Evolutionary conservation across 2,113 vertebrate species (phyloP), one percentile per base, ranked within the genome.

Genomic region (Pomatorhinus ruficollis): DNA sequence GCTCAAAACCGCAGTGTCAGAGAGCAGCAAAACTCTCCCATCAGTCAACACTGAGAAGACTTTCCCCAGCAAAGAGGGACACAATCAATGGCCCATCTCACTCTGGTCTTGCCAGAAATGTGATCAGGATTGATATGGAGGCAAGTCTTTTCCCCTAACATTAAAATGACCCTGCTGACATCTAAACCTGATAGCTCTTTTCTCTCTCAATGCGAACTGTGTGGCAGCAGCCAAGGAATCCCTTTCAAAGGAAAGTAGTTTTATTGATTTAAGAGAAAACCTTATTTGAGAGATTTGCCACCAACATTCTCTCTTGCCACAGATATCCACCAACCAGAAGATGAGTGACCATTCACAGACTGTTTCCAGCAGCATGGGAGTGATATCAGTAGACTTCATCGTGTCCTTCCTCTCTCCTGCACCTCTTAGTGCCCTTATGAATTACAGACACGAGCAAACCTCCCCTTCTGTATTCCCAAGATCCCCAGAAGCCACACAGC

Each of bases 221-320:
- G 40, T 27, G 10, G 52, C 80, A 91, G 59, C 60, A 93, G 63
- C 33, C 39, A 54, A 82, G 39, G 64, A 91, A 84, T 19, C 23
- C 33, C 47, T 84, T 87, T 70, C 19, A 89, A 64, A 52, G 12
- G 5, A 75, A 63, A 94, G 14, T 9, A 35, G 8, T 39, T 87
- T 47, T 59, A 94, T 84, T 87, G 83, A 93, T 91, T 93, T 78
- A 63, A 59, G 77, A 71, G 27, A 81, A 91, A 91, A 35, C 11
- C 33, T 74, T 87, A 39, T 57, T 80, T 87, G 80, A 89, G 56
- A 74, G 28, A 59, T 59, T 57, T 66, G 33, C 57, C 60, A 87
- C 47, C 47, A 75, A 6, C 9, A 17, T 70, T 63, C 59, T 89
- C 25, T 6, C 20, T 66, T 74, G 63, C 23, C 20, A 15, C 16